A percentile compares a stretch with the other conserved stretches of the same genome.
Evolutionary conservation across 2,797 vertebrate species (phyloP).

Genomic region (Anisognathus igniventris): DNA sequence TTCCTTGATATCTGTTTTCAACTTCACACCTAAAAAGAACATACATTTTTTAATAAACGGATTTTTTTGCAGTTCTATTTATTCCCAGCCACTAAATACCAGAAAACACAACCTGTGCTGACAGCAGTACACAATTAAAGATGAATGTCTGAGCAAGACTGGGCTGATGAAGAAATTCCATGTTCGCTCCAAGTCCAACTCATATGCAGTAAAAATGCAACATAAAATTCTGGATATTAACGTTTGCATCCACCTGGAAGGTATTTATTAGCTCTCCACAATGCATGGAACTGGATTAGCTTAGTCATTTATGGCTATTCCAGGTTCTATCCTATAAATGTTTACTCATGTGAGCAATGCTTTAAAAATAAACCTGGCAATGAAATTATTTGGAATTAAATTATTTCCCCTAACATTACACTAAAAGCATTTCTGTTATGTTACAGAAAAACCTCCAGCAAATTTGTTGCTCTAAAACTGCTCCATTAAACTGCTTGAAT

Average conservation of each 20-base stretch:
- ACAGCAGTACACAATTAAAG: background rate
- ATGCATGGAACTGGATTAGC: background rate
- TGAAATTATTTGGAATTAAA: conserved; percentile 16
- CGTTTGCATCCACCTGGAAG: background rate
- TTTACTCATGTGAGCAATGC: background rate
- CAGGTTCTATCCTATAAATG: background rate
- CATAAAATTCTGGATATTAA: background rate
- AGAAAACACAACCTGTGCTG: background rate
- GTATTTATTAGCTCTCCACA: background rate
- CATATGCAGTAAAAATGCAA: background rate
- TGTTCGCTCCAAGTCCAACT: background rate
- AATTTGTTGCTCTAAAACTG: background rate
- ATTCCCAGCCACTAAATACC: background rate
- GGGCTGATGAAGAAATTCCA: background rate
- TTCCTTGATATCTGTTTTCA: conserved; percentile 97
- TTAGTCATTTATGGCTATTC: background rate
- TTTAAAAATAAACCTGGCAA: conserved; percentile 32
- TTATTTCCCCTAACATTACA: conserved; percentile 28
- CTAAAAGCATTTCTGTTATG: background rate
- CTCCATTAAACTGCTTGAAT: background rate
- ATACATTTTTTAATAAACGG: background rate
- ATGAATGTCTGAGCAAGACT: background rate
- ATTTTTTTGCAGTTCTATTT: background rate
- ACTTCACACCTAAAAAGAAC: conserved; percentile 89
- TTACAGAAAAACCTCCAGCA: conserved; percentile 4